Percentiles rank a stretch among this genome's conserved stretches.
These are phyloP conservation scores for Schizotus pectinicornis DNA, from an alignment of 2,888 invertebrate species.

Conservation along the genomic window DNA sequence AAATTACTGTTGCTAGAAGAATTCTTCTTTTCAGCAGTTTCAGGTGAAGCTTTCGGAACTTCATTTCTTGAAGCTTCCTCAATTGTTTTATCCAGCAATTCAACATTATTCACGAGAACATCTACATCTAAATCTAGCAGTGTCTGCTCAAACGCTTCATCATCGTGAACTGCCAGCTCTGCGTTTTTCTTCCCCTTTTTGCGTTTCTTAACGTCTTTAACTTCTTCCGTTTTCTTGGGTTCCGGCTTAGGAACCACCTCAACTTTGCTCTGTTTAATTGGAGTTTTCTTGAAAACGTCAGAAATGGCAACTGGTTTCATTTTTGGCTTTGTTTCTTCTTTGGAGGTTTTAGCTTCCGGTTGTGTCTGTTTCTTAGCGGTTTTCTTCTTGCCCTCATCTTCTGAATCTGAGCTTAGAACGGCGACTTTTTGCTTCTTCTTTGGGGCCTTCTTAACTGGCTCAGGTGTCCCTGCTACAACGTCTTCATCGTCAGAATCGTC, in stretches of 20 bases:
- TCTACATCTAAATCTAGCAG: slow-evolving; percentile 68
- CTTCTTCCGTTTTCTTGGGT: slow-evolving; percentile 32
- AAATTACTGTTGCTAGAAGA: slow-evolving; percentile 4
- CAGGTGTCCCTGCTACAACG: slow-evolving; percentile 64
- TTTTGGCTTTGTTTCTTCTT: slow-evolving; percentile 36
- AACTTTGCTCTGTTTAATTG: slow-evolving; percentile 63
- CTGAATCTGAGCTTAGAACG: slow-evolving; percentile 43
- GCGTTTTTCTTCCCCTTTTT: slow-evolving; percentile 41
- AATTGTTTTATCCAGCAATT: slow-evolving; percentile 49
- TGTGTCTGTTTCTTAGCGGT: slow-evolving; percentile 50
- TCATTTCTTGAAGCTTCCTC: slow-evolving; percentile 38
- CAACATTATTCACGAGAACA: slow-evolving; percentile 50
- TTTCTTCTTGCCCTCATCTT: slow-evolving; percentile 49
- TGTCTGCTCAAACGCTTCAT: slow-evolving; percentile 75
- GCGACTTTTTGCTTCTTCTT: slow-evolving; percentile 42
- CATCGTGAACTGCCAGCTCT: slow-evolving; percentile 61
- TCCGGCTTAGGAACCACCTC: slow-evolving; percentile 30
- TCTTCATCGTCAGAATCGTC: slow-evolving; percentile 65
- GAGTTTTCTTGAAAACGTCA: slow-evolving; percentile 67
- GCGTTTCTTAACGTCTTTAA: slow-evolving; percentile 26
- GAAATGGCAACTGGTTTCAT: slow-evolving; percentile 59
- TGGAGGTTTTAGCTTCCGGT: slow-evolving; percentile 33
- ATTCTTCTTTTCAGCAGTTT: slow-evolving; percentile 14
- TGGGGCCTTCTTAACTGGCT: slow-evolving; percentile 18
- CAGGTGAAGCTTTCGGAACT: slow-evolving; percentile 25